Evolutionary conservation across 2,888 invertebrate species (phyloP).

Genomic region (Tillus elongatus): DNA sequence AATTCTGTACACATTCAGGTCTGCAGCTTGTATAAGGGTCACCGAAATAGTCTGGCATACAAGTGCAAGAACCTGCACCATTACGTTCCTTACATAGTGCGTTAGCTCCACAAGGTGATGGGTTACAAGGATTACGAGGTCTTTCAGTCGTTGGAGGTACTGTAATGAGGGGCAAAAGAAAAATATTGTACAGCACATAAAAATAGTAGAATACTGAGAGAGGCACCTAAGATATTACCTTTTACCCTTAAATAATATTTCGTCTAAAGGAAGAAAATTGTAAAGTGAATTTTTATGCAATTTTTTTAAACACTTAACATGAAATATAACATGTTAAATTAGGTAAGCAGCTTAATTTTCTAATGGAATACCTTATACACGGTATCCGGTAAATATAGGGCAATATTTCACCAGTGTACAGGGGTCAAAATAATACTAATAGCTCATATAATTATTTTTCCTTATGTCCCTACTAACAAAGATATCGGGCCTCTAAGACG

Average conservation of each 20-base stretch:
- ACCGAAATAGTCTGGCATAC: conserved; percentile 54
- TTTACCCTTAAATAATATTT: too few species aligned
- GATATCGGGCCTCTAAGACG: too few species aligned
- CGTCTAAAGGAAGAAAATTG: conserved; percentile 9
- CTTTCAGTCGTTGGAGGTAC: conserved; percentile 41
- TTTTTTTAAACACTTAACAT: too few species aligned
- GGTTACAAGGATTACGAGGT: conserved; percentile 48
- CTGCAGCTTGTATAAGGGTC: conserved; percentile 58
- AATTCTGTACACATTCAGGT: conserved; percentile 58
- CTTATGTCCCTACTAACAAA: too few species aligned
- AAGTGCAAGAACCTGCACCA: conserved; percentile 55
- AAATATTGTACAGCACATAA: conserved; percentile 15
- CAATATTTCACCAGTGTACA: too few species aligned
- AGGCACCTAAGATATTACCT: too few species aligned
- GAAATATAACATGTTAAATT: too few species aligned
- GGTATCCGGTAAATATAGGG: too few species aligned
- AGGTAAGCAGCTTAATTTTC: too few species aligned
- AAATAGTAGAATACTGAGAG: conserved; percentile 13
- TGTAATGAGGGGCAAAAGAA: conserved; percentile 11
- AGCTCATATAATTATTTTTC: too few species aligned
- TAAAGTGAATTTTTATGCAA: conserved; percentile 11
- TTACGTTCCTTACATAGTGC: conserved; percentile 56
- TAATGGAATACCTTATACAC: too few species aligned
- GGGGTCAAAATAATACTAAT: too few species aligned
- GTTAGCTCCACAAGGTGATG: conserved; percentile 60